Base-by-base conservation (phyloP, 2,888 invertebrate genomes). In the Lumbricus terrestris region DNA sequence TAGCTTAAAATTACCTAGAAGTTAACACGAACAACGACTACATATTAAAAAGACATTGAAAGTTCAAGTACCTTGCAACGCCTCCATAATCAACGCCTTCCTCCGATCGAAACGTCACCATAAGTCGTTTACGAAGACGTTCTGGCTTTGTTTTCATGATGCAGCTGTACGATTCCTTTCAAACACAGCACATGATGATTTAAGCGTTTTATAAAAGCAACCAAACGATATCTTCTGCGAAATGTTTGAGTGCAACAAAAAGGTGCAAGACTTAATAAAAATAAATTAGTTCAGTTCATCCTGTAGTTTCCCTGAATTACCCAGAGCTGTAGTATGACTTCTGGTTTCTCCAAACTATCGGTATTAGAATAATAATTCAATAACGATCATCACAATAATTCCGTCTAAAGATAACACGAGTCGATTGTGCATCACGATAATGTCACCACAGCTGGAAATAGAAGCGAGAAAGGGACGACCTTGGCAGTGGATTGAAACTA, bases 41-140 rank as follows among this genome's bases (percentile, higher is more conserved):
- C 4, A n/a, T 1, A 69, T n/a, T n/a, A n/a, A 69, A 69, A 69
- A n/a, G 69, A 6, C 69, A 69, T 29, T 29, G 69, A 69, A n/a
- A n/a, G n/a, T n/a, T 69, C 8, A n/a, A n/a, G 69, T 91, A 95
- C 95, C 95, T 96, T 0, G 98, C 98, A 20, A 99, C 97, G 0
- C 99, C 99, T 23, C 98, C 98, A 94, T 99, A 99, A 95, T 99
- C 98, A 29, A 99, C 95, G 0, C 99, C 99, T 95, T 99, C 99
- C 94, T 99, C 99, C 18, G 97, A 97, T 89, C 97, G 97, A 95
- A 99, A 99, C 95, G 98, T 99, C 88, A 99, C 98, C 97, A 98
- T 97, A 91, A 99, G 96, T 92, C 98, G 96, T 95, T 98, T 98
- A 89, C 98, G 96, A 96, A 99, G 96, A 95, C 99, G 99, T 95